Conservation (phyloP, 2,113 vertebrate species). For the Tyrannus savana region DNA sequence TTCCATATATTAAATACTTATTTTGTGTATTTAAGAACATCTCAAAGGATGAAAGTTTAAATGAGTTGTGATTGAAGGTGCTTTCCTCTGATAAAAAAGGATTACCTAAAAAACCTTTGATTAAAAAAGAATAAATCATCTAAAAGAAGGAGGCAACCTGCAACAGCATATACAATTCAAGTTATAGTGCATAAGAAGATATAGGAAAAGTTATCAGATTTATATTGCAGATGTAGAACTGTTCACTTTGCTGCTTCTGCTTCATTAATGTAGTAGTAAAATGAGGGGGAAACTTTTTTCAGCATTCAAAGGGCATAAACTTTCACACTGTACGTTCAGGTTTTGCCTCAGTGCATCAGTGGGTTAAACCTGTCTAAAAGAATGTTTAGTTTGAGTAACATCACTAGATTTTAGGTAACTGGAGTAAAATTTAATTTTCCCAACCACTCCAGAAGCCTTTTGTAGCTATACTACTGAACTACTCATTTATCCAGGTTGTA, state of each 20-base stretch:
- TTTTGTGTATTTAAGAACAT: slow-evolving; percentile 33
- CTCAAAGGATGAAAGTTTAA: slow-evolving; percentile 29
- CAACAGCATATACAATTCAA: not conserved
- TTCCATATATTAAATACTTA: slow-evolving; percentile 46
- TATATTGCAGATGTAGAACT: not conserved
- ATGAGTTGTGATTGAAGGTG: not conserved
- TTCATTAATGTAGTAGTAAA: not conserved
- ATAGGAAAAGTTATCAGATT: not conserved
- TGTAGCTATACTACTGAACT: not conserved
- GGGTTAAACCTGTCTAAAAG: not conserved
- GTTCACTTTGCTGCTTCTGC: not conserved
- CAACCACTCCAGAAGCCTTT: not conserved
- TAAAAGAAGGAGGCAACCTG: not conserved
- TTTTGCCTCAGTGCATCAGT: not conserved
- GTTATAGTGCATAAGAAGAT: not conserved
- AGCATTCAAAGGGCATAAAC: not conserved
- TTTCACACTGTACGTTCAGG: not conserved
- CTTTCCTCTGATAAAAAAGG: not conserved
- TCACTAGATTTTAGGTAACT: not conserved
- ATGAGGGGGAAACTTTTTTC: not conserved
- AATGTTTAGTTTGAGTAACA: not conserved
- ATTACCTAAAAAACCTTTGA: not conserved
- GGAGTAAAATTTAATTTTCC: not conserved
- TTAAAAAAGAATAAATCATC: not conserved
- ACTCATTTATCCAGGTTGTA: not conserved